Evolutionary conservation across 2,797 vertebrate genomes (phyloP).

Genomic region (Thalassophryne amazonica): DNA sequence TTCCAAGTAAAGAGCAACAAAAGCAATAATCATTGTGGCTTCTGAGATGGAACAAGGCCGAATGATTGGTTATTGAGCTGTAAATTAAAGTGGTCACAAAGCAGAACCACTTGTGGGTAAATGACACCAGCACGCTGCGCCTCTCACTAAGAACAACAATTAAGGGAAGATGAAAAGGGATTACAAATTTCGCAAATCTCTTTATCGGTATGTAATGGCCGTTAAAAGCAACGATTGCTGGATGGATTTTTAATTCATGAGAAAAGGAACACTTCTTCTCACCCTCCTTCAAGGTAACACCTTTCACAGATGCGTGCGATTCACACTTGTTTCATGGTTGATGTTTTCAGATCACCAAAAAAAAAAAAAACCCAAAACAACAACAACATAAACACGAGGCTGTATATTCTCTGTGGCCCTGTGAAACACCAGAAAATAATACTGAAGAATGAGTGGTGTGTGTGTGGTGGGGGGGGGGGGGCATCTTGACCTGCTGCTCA

Average conservation of each 20-base stretch:
- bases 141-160: constrained; percentile 10
- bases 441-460: background rate
- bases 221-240: background rate
- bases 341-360: too few species aligned
- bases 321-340: too few species aligned
- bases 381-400: too few species aligned
- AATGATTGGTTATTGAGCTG: constrained; percentile 21
- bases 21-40: constrained; percentile 31
- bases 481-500: constrained; percentile 34
- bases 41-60: constrained; percentile 3
- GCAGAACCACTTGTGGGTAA: constrained; percentile 22
- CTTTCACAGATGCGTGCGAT: too few species aligned
- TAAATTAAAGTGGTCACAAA: constrained; percentile 14
- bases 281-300: too few species aligned
- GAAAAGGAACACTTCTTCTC: background rate
- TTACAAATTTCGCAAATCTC: constrained; percentile 13
- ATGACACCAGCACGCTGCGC: constrained; percentile 13
- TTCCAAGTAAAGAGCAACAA: constrained; percentile 4
- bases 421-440: constrained; percentile 11
- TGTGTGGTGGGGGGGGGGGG: too few species aligned
- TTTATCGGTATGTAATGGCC: constrained; percentile 4
- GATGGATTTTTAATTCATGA: background rate
- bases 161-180: constrained; percentile 7
- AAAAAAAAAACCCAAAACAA: too few species aligned
- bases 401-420: too few species aligned